Evolutionary conservation across 2,113 vertebrate species (phyloP), one percentile per base, ranked within the genome.

Genomic region (Cheirogaleus medius): DNA sequence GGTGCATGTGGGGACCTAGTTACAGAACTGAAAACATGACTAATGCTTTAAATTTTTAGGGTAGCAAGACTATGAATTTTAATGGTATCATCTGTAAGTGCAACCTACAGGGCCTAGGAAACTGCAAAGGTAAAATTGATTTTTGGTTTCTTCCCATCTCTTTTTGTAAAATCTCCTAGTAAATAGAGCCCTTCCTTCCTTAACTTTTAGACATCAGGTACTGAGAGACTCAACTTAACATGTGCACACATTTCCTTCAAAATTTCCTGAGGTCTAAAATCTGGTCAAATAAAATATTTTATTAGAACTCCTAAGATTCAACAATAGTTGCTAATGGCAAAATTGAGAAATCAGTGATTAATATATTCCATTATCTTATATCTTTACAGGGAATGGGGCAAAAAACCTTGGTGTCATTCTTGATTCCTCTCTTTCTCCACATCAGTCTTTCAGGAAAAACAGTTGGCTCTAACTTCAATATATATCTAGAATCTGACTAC

Each of bases 181-280:
- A 27, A 25, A 37, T 74, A 77, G 32, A 78, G 32, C 25, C 56
- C 8, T 29, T 21, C 68, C 66, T 56, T 68, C 49, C n/a, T 94
- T 83, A 82, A 76, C 66, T 90, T 87, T 82, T 44, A 93, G 32
- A 69, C 54, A 77, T 13, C 8, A 21, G 29, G 14, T 78, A 66
- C 23, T 32, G 47, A 86, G 13, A 90, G 82, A 42, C 13, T 44
- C 87, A 86, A 85, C 15, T 13, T 52, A 29, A 89, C 39, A 69
- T 58, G 23, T 82, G 37, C 25, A 77, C 15, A 90, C 0, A 58
- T 73, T 91, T 78, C 5, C 32, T 25, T 91, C 78, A 91, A 93
- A 87, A 81, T 93, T 64, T 93, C 42, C 69, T 58, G 23, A 77
- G 34, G 42, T 84, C 17, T 77, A 81, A 91, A 96, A 78, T 69